These are phyloP conservation scores for Drosophila tani DNA, from an alignment of 1,140 invertebrate species.

Conservation along the genomic window DNA sequence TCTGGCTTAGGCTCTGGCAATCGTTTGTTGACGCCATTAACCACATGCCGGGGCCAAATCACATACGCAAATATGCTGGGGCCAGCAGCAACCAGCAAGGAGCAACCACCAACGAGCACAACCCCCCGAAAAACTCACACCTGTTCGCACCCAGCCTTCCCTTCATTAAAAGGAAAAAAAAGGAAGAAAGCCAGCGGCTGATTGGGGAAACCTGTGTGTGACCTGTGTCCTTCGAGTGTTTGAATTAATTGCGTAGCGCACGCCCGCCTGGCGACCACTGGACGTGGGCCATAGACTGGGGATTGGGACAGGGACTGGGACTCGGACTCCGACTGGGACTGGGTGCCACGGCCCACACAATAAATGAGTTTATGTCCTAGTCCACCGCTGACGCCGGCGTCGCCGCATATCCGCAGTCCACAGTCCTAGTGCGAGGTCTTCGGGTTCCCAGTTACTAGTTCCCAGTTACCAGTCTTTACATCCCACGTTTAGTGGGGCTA, in stretches of 20 bases:
- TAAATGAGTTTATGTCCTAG: slow-evolving; percentile 82
- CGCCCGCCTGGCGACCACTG: slow-evolving; percentile 73
- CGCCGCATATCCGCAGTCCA: slow-evolving; percentile 44
- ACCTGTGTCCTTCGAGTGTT: slow-evolving; percentile 75
- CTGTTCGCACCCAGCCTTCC: background rate
- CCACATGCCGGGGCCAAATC: slow-evolving; percentile 66
- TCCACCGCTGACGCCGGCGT: slow-evolving; percentile 56
- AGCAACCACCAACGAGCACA: too few species aligned
- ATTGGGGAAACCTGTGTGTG: slow-evolving; percentile 62
- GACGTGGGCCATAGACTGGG: background rate
- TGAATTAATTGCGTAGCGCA: slow-evolving; percentile 81
- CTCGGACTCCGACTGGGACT: background rate
- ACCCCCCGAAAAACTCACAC: slow-evolving; percentile 17
- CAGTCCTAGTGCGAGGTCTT: slow-evolving; percentile 27
- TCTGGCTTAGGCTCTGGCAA: slow-evolving; percentile 14
- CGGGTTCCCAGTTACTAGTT: slow-evolving; percentile 8
- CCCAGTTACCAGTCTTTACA: background rate
- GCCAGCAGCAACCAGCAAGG: background rate
- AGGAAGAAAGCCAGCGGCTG: background rate
- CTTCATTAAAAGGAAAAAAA: slow-evolving; percentile 8
- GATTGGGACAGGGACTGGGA: too few species aligned
- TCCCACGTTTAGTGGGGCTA: background rate
- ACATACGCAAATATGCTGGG: slow-evolving; percentile 67
- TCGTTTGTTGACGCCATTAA: slow-evolving; percentile 76
- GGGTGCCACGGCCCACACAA: slow-evolving; percentile 53